A percentile compares a stretch with the other conserved stretches of the same genome.
These are phyloP conservation scores for Pyrgus malvae DNA, from an alignment of 2,888 invertebrate species.

Conservation along the genomic window DNA sequence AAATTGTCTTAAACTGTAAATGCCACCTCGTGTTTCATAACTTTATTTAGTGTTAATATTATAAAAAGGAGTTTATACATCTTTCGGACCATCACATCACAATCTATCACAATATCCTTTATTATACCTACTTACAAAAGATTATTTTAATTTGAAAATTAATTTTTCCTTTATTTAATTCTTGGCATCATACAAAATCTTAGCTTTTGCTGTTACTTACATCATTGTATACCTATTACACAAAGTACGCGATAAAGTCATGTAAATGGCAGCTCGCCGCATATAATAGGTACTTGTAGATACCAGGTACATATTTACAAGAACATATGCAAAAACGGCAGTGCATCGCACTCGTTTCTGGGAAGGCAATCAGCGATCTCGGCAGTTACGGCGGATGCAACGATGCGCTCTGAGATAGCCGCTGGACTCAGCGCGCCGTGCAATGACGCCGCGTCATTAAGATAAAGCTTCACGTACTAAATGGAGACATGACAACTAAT, in stretches of 20 bases:
- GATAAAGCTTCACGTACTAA: constrained; percentile 31
- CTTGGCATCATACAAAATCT: too few relatives aligned
- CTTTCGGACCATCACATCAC: too few relatives aligned
- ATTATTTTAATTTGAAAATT: too few relatives aligned
- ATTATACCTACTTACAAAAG: too few relatives aligned
- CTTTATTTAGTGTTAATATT: too few relatives aligned
- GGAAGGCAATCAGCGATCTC: constrained; percentile 70
- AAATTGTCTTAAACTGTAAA: too few relatives aligned
- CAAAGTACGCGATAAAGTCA: neutral
- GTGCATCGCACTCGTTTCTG: constrained; percentile 62
- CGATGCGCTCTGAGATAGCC: constrained; percentile 65
- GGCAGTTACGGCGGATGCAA: constrained; percentile 62
- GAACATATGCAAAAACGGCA: constrained; percentile 46
- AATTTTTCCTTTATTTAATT: too few relatives aligned
- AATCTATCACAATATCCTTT: too few relatives aligned
- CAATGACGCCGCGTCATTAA: constrained; percentile 39
- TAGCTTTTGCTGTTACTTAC: too few relatives aligned
- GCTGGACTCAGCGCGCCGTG: constrained; percentile 30
- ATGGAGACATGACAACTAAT: neutral
- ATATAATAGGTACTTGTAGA: neutral
- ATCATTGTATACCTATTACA: too few relatives aligned
- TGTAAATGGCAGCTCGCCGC: neutral
- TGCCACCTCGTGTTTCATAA: too few relatives aligned
- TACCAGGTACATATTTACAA: neutral
- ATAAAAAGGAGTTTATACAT: too few relatives aligned